A percentile compares a stretch with the other conserved stretches of the same genome.
Conservation (phyloP, 2,888 invertebrate genomes). For the Cephus pygmeus region DNA sequence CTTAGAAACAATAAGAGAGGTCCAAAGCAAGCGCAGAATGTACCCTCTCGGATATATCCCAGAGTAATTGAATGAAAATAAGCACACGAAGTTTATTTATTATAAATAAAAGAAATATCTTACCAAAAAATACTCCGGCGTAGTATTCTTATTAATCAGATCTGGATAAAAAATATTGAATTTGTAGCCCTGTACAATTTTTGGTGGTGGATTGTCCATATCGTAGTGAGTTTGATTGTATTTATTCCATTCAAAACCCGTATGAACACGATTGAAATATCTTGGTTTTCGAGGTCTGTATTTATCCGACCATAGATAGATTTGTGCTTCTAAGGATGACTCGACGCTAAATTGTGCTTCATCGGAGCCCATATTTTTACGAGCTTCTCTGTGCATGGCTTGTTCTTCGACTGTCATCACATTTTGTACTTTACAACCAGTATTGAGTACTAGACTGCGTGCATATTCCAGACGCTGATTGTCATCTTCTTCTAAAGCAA, state of each 20-base stretch:
- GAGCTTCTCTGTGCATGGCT: slow-evolving; percentile 82
- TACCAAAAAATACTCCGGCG: slow-evolving; percentile 93
- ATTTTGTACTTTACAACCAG: slow-evolving; percentile 71
- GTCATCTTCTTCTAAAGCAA: slow-evolving; percentile 83
- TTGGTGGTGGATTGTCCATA: slow-evolving; percentile 99
- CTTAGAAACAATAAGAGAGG: too few relatives aligned
- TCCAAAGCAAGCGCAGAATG: too few relatives aligned
- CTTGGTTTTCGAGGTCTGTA: slow-evolving; percentile 97
- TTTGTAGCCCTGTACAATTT: slow-evolving; percentile 99
- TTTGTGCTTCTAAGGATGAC: slow-evolving; percentile 84
- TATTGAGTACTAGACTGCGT: slow-evolving; percentile 74
- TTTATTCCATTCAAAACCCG: slow-evolving; percentile 99
- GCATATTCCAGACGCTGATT: slow-evolving; percentile 78
- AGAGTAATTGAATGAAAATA: too few relatives aligned
- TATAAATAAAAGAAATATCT: slow-evolving; percentile 38
- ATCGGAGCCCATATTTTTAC: slow-evolving; percentile 85
- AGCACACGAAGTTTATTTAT: slow-evolving; percentile 12
- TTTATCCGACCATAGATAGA: slow-evolving; percentile 97
- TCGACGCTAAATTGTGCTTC: slow-evolving; percentile 94
- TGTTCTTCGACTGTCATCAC: slow-evolving; percentile 69
- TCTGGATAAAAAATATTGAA: slow-evolving; percentile 99
- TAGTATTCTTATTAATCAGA: slow-evolving; percentile 90
- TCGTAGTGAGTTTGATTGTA: slow-evolving; percentile 99
- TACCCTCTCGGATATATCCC: too few relatives aligned
- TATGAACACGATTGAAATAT: slow-evolving; percentile 96